A percentile compares a stretch with the other conserved stretches of the same genome.
Conservation (phyloP, 1,140 invertebrate species). For the Cydia strobilella region DNA sequence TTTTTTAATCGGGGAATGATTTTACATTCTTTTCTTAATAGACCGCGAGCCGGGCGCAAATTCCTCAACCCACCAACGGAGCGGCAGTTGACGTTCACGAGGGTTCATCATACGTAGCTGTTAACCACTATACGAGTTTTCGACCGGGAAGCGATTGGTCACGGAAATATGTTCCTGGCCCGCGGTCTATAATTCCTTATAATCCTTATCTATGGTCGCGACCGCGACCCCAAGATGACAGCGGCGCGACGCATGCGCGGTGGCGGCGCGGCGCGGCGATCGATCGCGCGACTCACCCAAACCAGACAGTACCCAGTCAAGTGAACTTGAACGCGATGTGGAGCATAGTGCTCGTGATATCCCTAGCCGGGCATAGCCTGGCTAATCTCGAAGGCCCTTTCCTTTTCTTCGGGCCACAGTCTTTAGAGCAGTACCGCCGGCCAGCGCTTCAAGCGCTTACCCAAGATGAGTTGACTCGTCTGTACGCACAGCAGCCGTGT, state of each 20-base stretch:
- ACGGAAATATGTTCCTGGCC: no score
- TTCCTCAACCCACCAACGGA: no score
- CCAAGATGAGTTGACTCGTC: slow-evolving; percentile 73
- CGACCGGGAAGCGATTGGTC: no score
- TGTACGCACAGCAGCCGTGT: slow-evolving; percentile 70
- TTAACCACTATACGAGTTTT: no score
- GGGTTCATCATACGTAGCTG: no score
- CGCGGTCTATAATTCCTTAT: no score
- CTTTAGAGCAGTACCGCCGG: slow-evolving; percentile 68
- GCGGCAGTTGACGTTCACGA: no score
- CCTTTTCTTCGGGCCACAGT: slow-evolving; percentile 80
- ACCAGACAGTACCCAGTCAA: background rate
- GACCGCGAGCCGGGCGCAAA: no score
- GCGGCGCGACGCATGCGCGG: background rate
- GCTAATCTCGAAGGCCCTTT: slow-evolving; percentile 80
- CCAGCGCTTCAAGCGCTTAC: slow-evolving; percentile 75
- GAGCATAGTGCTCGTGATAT: background rate
- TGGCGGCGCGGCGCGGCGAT: background rate
- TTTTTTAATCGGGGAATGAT: no score
- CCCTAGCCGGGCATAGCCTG: slow-evolving; percentile 33
- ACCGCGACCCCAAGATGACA: background rate
- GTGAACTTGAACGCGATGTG: background rate
- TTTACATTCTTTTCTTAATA: no score
- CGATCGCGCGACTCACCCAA: background rate
- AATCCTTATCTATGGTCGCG: background rate